Evolutionary conservation across 2,113 vertebrate species (phyloP).

Genomic region (Otocyon megalotis): DNA sequence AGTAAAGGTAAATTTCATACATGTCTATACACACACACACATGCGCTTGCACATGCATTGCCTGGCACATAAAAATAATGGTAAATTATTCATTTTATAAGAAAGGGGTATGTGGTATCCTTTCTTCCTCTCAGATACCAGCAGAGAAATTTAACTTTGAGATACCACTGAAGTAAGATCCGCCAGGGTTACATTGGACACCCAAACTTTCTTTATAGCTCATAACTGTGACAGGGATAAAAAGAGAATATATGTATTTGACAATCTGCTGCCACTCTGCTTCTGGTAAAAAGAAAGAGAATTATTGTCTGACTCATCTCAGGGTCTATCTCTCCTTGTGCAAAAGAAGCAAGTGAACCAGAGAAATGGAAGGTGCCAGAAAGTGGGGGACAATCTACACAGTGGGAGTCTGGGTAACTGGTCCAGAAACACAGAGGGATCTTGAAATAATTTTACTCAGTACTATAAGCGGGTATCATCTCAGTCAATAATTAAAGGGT

Average conservation of each 20-base stretch:
- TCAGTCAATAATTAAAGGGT: not conserved
- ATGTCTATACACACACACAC: not conserved
- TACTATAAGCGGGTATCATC: not conserved
- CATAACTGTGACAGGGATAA: not conserved
- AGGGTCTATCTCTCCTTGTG: not conserved
- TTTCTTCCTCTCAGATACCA: conserved; percentile 40
- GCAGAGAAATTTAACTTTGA: not conserved
- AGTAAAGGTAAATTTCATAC: not conserved
- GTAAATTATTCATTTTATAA: not conserved
- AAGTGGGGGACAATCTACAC: not conserved
- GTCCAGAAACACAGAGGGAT: not conserved
- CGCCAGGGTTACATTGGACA: not conserved
- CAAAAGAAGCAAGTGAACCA: not conserved
- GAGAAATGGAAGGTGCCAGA: not conserved
- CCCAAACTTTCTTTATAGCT: not conserved
- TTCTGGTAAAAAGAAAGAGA: not conserved
- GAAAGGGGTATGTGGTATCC: not conserved
- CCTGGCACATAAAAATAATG: not conserved
- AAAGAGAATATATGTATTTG: not conserved
- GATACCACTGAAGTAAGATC: not conserved
- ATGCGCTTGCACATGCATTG: not conserved
- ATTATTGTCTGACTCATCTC: not conserved
- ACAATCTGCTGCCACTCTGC: not conserved
- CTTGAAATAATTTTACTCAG: not conserved
- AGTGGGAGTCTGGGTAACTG: not conserved